phyloP scores from a whole-genome alignment of 2,113 vertebrate genomes.

The Aix galericulata region DNA sequence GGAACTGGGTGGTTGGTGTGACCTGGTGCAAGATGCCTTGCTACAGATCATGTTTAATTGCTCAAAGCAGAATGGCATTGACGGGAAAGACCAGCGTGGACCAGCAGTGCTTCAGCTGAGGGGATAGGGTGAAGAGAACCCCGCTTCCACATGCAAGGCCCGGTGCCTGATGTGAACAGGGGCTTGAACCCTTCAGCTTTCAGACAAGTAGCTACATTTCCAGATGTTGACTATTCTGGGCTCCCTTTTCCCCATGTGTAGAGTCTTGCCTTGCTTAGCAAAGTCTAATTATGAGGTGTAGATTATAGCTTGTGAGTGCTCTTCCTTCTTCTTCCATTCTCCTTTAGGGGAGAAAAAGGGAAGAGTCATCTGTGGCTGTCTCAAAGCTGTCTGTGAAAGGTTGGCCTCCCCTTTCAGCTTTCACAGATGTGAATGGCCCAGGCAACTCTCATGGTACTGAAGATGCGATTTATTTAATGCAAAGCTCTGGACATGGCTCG shows the following conservation, averaged over 20 bases:
- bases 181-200: neutral
- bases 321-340: neutral
- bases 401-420: neutral
- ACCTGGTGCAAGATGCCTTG: neutral
- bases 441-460: accelerated
- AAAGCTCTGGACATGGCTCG: neutral
- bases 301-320: neutral
- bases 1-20: neutral
- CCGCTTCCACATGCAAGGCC: neutral
- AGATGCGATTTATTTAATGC: neutral
- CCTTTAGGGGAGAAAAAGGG: neutral
- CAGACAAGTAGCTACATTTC: neutral
- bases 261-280: neutral
- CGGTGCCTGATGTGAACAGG: neutral
- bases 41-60: neutral
- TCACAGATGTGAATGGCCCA: neutral
- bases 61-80: neutral
- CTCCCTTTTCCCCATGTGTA: neutral
- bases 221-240: neutral
- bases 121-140: neutral
- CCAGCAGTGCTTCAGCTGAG: neutral
- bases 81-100: neutral
- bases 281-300: neutral
- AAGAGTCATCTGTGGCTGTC: neutral
- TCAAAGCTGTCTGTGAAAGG: neutral